Base-by-base conservation (phyloP, 2,113 vertebrate genomes). In the Pedionomus torquatus region DNA sequence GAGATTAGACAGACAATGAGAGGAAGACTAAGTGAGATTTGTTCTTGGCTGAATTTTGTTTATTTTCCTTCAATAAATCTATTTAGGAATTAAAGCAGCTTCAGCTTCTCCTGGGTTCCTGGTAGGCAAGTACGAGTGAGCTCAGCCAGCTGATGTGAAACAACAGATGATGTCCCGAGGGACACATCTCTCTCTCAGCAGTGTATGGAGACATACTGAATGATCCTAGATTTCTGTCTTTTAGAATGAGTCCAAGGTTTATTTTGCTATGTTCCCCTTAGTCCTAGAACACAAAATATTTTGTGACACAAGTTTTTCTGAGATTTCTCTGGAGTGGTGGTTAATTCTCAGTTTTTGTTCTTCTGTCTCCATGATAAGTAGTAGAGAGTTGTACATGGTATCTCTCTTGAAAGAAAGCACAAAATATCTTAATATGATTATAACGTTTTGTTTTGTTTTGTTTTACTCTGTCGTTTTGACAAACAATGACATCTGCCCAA, bases 391-490 rank as follows among this genome's bases (percentile, higher is more conserved):
- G 5, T 61, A 41, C 23, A 10, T 63, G 8, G 20, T 51, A 26
- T 35, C 20, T 46, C 16, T 83, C 63, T 31, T 84, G 17, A 46
- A 64, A 82, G 11, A 31, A 74, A 57, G 2, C 68, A 51, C 14
- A 26, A 77, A 58, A n/a, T 48, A 44, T 57, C 81, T 66, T 87
- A 66, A 86, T 66, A 39, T 75, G 68, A 72, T 81, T 93, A 86
- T n/a, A 48, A 69, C n/a, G n/a, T n/a, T n/a, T n/a, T 43, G 17
- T 88, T 95, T 89, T 95, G 44, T 48, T 96, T 89, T 95, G 57
- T 74, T 96, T 97, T 96, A 64, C 89, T 82, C 81, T 64, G 21
- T 94, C 52, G 26, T 92, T 95, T 97, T 97, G 88, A 95, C 89
- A 96, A 96, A 91, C 44, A 95, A 55, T 1, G 20, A 90, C 83